phyloP scores from a whole-genome alignment of 2,888 invertebrate species.

The Thymelicus lineola region DNA sequence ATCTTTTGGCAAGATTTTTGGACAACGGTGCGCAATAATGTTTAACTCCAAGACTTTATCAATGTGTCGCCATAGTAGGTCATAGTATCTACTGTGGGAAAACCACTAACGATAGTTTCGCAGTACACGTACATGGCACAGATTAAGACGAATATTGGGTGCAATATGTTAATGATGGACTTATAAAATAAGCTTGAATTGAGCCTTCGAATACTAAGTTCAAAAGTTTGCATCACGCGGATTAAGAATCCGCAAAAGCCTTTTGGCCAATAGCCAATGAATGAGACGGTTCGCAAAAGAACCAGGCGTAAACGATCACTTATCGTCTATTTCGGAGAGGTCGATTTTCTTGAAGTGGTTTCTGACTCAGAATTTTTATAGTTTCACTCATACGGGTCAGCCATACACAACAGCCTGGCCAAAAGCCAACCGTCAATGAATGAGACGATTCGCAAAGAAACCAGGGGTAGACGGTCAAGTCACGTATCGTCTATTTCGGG shows the following conservation, averaged over 20 bases:
- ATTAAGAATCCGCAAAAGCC: constrained; percentile 65
- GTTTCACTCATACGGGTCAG: constrained; percentile 57
- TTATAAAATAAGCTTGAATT: too few species aligned
- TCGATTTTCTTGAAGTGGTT: constrained; percentile 68
- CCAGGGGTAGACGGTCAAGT: constrained; percentile 71
- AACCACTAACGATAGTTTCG: too few species aligned
- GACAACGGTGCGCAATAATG: too few species aligned
- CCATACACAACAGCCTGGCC: constrained; percentile 71
- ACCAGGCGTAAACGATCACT: constrained; percentile 68
- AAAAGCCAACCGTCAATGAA: constrained; percentile 78
- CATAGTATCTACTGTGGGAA: too few species aligned
- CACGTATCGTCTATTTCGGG: constrained; percentile 76
- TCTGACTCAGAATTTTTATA: constrained; percentile 66
- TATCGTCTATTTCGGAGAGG: constrained; percentile 77
- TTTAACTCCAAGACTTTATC: too few species aligned
- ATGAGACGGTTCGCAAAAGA: constrained; percentile 78
- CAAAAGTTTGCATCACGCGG: constrained; percentile 55
- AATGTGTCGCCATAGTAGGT: too few species aligned
- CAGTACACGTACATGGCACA: too few species aligned
- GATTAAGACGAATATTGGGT: too few species aligned
- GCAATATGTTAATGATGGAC: too few species aligned
- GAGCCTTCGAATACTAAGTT: constrained; percentile 39
- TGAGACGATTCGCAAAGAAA: constrained; percentile 77
- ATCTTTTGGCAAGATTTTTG: too few species aligned
- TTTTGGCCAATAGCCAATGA: constrained; percentile 83